Base-by-base conservation (phyloP, 2,888 invertebrate genomes). In the Shargacucullia verbasci region DNA sequence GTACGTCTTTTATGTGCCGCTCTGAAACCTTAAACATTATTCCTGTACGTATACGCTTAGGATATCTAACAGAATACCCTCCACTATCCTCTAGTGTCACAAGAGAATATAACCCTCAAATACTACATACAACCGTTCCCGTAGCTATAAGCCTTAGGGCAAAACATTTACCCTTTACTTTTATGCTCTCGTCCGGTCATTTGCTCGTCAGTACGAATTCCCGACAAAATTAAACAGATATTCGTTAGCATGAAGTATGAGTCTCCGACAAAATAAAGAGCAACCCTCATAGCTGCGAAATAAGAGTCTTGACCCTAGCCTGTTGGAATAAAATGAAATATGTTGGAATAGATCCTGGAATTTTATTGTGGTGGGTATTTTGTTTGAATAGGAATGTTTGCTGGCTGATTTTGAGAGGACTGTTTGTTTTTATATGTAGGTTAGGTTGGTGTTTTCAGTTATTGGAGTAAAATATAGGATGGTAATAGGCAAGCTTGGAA, bases 281-380 rank as follows among this genome's bases (percentile, higher is more conserved):
- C 50, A 63, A 47, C 70, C 70, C 46, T 65, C 7, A 11, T 45
- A 33, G 50, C 39, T 39, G 38, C n/a, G 35, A 46, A 58, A 59
- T 63, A 53, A 57, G 45, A 71, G 52, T 41, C 35, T 48, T 52
- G 52, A 74, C 58, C 72, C 59, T 60, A 6, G 57, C 31, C 56
- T 48, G 47, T 34, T 29, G 27, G 47, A 67, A 70, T 70, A 57
- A 76, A 70, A 63, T 59, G 44, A 72, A 69, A 57, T 76, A 63
- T 60, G 54, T 57, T 37, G 52, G 48, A 49, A 62, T 53, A 45
- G 58, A 54, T 46, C 47, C 34, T 31, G 40, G 35, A 59, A 70
- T 61, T 76, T 66, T 59, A 65, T 44, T 39, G 44, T 65, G 50
- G 70, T 69, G 34, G 70, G 47, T 63, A 45, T 58, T 48, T 33